phyloP scores from a whole-genome alignment of 2,888 invertebrate genomes.

The Mycalesis mineus region DNA sequence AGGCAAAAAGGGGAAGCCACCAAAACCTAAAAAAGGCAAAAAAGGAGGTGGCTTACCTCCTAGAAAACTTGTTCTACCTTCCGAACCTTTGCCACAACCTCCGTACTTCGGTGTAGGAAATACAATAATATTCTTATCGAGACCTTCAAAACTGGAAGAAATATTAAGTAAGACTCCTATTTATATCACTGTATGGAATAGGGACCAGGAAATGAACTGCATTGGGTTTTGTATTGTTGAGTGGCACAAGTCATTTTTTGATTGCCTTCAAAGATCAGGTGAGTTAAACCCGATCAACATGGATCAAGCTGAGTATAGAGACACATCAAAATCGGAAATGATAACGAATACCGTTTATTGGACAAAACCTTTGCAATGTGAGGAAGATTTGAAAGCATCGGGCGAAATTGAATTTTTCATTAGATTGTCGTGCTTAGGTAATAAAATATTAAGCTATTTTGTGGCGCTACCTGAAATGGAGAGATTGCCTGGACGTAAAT shows the following conservation, averaged over 20 bases:
- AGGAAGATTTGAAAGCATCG: conserved; percentile 65
- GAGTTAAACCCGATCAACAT: conserved; percentile 61
- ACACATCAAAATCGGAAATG: conserved; percentile 56
- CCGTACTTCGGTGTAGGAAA: conserved; percentile 71
- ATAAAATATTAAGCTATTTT: conserved; percentile 58
- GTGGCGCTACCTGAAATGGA: conserved; percentile 69
- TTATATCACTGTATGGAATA: conserved; percentile 67
- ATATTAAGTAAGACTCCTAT: conserved; percentile 59
- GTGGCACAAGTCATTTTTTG: conserved; percentile 65
- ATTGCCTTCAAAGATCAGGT: conserved; percentile 51
- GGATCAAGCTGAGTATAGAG: conserved; percentile 62
- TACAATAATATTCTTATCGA: conserved; percentile 61
- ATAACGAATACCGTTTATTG: conserved; percentile 62
- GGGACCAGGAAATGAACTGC: conserved; percentile 64
- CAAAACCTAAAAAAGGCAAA: conserved; percentile 48
- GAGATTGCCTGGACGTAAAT: conserved; percentile 65
- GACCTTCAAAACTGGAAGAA: conserved; percentile 63
- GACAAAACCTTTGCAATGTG: conserved; percentile 56
- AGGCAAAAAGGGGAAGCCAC: conserved; percentile 43
- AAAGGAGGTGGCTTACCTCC: conserved; percentile 42
- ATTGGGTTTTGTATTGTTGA: conserved; percentile 57
- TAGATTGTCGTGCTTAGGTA: conserved; percentile 62
- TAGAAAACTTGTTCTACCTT: conserved; percentile 53
- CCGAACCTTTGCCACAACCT: conserved; percentile 68
- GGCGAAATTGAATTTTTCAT: conserved; percentile 66